Evolutionary conservation across 2,888 invertebrate species (phyloP), one percentile per base, ranked within the genome.

Genomic region (Eristalis intricaria): DNA sequence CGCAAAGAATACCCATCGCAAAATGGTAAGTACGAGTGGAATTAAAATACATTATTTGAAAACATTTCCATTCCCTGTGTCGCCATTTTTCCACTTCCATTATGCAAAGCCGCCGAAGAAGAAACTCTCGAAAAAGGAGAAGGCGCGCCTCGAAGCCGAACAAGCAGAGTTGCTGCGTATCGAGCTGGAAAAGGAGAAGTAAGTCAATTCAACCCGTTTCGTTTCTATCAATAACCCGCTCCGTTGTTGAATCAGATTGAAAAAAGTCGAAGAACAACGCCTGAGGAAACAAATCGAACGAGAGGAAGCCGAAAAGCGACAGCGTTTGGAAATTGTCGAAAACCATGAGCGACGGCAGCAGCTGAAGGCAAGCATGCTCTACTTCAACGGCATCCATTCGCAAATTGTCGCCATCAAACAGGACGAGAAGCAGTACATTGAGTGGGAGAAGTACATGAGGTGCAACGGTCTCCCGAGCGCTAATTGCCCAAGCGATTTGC

Each of bases 81-180:
- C 50, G 26, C 11, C 11, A n/a, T 32, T 10, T n/a, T 38, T 61
- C 58, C 4, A 32, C 23, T 58, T 75, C 29, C 38, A 13, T 56
- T 77, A 82, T 87, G 63, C 69, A 19, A n/a, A 93, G 93, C 91
- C 92, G 13, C 91, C 92, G 5, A 93, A 93, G 88, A 93, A 94
- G 90, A 94, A 94, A 89, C 89, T 94, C 5, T 91, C 93, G 2
- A 94, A 94, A 89, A 93, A 93, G 89, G 93, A 93, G 80, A 93
- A 92, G 89, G 92, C 92, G 0, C 91, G 92, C 7, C 86, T 93
- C 5, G 93, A 93, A 89, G 93, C 92, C 26, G 93, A 93, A 88
- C 92, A 92, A 84, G 93, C 92, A 8, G 94, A 94, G 87, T 81
- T 93, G 68, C 84, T 93, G 35, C 91, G 93, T 73, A 91, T 93